phyloP scores from a whole-genome alignment of 2,797 vertebrate genomes.

The Nannoperca australis region DNA sequence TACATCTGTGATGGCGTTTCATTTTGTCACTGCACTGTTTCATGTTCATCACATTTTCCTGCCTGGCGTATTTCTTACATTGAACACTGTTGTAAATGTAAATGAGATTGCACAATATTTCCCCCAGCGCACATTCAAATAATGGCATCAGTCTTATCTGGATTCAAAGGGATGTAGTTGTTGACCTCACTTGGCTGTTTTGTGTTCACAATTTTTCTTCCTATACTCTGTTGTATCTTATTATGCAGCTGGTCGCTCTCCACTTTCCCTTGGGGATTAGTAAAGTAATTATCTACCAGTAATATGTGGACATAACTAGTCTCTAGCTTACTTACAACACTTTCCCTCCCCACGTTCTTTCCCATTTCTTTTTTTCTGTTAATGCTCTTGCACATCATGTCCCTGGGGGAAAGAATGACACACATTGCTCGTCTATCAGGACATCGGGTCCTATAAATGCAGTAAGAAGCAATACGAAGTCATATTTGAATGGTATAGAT shows the following conservation, averaged over 20 bases:
- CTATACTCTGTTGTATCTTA: conserved; percentile 20
- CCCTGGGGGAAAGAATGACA: not conserved
- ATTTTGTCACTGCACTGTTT: not conserved
- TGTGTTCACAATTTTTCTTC: conserved; percentile 20
- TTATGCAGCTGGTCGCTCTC: conserved; percentile 42
- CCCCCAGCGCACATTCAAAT: not conserved
- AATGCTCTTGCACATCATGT: conserved; percentile 5
- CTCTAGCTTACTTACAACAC: conserved; percentile 8
- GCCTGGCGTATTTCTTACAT: not conserved
- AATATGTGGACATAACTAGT: conserved; percentile 32
- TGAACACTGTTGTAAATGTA: not conserved
- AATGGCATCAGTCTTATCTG: conserved; percentile 1
- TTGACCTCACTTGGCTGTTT: conserved; percentile 8
- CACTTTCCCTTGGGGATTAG: conserved; percentile 35
- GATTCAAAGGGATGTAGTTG: conserved; percentile 23
- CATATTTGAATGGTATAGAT: not conserved
- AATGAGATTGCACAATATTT: not conserved
- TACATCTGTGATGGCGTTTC: not conserved
- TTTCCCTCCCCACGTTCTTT: conserved; percentile 4
- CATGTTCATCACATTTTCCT: not conserved
- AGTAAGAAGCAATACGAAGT: conserved; percentile 1
- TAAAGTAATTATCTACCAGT: conserved; percentile 52
- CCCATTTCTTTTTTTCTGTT: not conserved
- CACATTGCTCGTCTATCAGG: not conserved
- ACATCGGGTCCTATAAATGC: not conserved